Conservation (phyloP, 2,888 invertebrate species). For the Autographa gamma region DNA sequence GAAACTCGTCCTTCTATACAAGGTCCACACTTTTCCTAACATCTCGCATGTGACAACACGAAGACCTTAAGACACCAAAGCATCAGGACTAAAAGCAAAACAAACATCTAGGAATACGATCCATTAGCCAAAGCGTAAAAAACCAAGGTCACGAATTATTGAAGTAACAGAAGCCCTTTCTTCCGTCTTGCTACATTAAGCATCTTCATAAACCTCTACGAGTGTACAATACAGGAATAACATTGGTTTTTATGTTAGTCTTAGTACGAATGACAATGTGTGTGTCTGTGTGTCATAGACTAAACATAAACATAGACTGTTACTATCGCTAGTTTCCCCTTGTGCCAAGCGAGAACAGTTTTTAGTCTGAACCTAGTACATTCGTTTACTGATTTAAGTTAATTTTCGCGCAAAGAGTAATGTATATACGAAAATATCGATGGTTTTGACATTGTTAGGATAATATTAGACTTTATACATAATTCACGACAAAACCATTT, state of each 20-base stretch:
- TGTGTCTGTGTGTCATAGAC: no score
- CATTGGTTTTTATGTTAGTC: not conserved
- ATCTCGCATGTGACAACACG: not conserved
- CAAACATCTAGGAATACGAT: conserved; percentile 5
- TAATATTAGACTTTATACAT: no score
- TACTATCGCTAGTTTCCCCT: no score
- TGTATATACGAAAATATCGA: no score
- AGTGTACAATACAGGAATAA: conserved; percentile 16
- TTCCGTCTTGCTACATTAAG: conserved; percentile 45
- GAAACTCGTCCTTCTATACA: no score
- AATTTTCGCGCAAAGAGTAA: no score
- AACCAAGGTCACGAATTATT: conserved; percentile 25
- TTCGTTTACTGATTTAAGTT: no score
- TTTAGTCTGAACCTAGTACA: no score
- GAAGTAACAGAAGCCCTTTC: conserved; percentile 18
- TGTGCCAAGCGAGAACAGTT: no score
- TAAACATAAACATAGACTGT: no score
- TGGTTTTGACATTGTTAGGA: no score
- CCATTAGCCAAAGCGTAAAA: conserved; percentile 40
- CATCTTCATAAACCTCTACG: conserved; percentile 37
- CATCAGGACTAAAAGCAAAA: not conserved
- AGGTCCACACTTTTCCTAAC: not conserved
- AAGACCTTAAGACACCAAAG: not conserved
- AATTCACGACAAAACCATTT: no score
- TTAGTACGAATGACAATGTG: not conserved